These are phyloP conservation scores for Scolopax bukidnonensis DNA, from an alignment of 2,797 vertebrate genomes.

Conservation along the genomic window DNA sequence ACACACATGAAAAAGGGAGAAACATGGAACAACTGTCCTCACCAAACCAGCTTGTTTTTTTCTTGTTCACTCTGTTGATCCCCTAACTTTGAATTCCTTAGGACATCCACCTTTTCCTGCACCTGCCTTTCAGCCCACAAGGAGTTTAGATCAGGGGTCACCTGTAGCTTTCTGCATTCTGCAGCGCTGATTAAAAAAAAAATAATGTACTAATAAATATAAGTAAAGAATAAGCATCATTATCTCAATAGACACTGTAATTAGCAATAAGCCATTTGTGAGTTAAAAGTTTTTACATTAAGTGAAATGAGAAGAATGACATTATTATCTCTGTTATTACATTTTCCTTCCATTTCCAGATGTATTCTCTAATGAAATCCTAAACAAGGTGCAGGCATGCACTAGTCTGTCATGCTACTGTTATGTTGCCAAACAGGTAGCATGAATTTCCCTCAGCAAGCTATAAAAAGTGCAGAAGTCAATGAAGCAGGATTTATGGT, in stretches of 20 bases:
- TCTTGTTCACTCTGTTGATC: neutral
- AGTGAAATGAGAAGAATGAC: neutral
- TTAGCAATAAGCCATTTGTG: neutral
- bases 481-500: conserved; percentile 58
- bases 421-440: conserved; percentile 66
- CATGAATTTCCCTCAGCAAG: conserved; percentile 61
- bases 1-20: neutral
- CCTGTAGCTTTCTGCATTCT: neutral
- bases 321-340: neutral
- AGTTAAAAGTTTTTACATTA: neutral
- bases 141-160: neutral
- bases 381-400: conserved; percentile 1
- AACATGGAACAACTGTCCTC: neutral
- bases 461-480: conserved; percentile 49
- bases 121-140: neutral
- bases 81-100: neutral
- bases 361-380: neutral
- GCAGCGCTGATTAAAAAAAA: neutral
- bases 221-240: neutral
- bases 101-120: neutral
- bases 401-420: conserved; percentile 23
- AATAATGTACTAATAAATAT: neutral
- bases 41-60: neutral
- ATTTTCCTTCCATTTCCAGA: conserved; percentile 1
- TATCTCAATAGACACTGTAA: neutral